Conservation (phyloP, 1,140 invertebrate genomes). For the Drosophila trapezifrons region DNA sequence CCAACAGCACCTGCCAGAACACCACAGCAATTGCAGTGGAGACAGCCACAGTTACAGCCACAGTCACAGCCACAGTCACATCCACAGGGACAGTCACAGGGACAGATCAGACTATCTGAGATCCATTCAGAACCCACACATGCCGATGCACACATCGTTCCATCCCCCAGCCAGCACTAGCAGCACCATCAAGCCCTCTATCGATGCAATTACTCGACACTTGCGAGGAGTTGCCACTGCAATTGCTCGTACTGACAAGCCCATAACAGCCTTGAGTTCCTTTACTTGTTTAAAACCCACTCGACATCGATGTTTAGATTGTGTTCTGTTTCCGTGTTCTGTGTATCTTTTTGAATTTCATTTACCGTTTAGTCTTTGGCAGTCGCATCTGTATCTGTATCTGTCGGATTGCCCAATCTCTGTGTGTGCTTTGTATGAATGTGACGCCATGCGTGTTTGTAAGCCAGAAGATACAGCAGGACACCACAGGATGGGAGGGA, state of each 20-base stretch:
- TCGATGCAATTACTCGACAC: neutral
- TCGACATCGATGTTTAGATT: constrained; percentile 60
- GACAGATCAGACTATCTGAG: neutral
- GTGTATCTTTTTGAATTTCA: constrained; percentile 39
- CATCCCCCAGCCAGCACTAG: constrained; percentile 41
- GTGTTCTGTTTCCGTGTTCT: constrained; percentile 43
- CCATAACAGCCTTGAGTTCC: constrained; percentile 42
- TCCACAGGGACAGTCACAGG: constrained; percentile 16
- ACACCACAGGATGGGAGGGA: neutral
- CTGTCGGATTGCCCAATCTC: constrained; percentile 7
- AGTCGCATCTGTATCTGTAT: constrained; percentile 4
- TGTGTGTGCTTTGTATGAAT: constrained; percentile 15
- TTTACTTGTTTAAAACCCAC: constrained; percentile 70
- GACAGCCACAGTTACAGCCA: constrained; percentile 28
- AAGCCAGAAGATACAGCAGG: neutral
- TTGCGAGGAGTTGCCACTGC: constrained; percentile 15
- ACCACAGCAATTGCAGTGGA: constrained; percentile 28
- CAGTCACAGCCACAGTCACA: constrained; percentile 24
- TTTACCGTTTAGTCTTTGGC: constrained; percentile 38
- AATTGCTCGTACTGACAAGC: constrained; percentile 17
- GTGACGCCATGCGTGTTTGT: constrained; percentile 6
- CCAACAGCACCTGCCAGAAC: constrained; percentile 41
- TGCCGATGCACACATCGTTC: constrained; percentile 30
- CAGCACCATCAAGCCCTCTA: constrained; percentile 20
- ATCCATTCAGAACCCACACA: neutral